Evolutionary conservation across 2,797 vertebrate species (phyloP).

Genomic region (Prunella strophiata): DNA sequence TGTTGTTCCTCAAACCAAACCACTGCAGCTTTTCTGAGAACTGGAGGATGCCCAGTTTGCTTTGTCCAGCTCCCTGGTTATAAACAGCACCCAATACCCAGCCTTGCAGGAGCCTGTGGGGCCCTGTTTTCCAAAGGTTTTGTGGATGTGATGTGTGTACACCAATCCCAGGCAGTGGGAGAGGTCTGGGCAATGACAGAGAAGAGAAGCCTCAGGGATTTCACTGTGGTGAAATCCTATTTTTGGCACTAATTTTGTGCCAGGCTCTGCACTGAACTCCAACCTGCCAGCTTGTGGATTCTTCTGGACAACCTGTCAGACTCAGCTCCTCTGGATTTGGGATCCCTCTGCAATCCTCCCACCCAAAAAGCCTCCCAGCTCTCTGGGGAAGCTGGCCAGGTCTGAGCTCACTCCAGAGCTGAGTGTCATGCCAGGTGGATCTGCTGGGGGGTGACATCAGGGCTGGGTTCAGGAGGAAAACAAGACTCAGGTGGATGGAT

Average conservation of each 20-base stretch:
- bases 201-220: not conserved
- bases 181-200: not conserved
- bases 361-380: not conserved
- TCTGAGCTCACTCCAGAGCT: not conserved
- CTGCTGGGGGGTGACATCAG: not conserved
- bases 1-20: not conserved
- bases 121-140: not conserved
- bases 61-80: not conserved
- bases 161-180: not conserved
- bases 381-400: not conserved
- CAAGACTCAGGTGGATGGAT: not conserved
- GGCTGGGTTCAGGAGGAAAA: not conserved
- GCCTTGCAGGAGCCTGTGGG: not conserved
- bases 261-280: not conserved
- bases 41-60: not conserved
- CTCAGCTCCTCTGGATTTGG: not conserved
- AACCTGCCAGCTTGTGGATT: rapidly evolving
- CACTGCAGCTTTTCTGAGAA: not conserved
- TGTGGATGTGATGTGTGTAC: not conserved
- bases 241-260: not conserved
- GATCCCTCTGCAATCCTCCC: not conserved
- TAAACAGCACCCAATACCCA: not conserved
- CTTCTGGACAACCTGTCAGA: not conserved
- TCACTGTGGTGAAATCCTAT: not conserved
- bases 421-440: not conserved